Evolutionary conservation across 1,140 invertebrate species (phyloP).

Genomic region (Drosophila athabasca): DNA sequence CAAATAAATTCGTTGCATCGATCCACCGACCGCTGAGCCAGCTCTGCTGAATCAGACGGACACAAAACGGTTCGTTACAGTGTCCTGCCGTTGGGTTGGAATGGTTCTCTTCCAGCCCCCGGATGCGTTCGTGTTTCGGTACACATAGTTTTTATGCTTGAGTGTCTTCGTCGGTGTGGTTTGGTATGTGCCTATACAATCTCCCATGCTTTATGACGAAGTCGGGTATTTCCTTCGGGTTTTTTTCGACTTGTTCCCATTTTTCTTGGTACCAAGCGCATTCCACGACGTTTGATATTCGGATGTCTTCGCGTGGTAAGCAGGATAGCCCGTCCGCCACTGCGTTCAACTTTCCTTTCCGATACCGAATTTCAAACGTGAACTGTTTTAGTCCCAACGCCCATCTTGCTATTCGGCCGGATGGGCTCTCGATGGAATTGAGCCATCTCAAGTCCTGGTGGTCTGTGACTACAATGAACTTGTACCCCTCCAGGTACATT

Average conservation of each 20-base stretch:
- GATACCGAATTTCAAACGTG: neutral
- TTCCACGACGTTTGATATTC: neutral
- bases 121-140: too few species aligned
- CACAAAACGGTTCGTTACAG: too few species aligned
- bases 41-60: too few species aligned
- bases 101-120: too few species aligned
- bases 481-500: too few species aligned
- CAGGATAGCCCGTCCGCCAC: neutral
- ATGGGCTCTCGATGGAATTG: too few species aligned
- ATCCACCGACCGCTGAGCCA: too few species aligned
- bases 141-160: too few species aligned
- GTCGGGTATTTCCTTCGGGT: neutral
- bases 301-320: neutral
- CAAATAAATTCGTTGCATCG: too few species aligned
- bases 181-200: neutral
- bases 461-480: too few species aligned
- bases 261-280: neutral
- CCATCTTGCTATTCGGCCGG: neutral
- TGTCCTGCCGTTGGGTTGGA: too few species aligned
- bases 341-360: neutral
- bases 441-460: too few species aligned
- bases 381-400: neutral
- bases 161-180: neutral
- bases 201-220: neutral
- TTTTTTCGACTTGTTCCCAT: neutral